Evolutionary conservation across 1,140 invertebrate species (phyloP).

Genomic region (Drosophila bifasciata): DNA sequence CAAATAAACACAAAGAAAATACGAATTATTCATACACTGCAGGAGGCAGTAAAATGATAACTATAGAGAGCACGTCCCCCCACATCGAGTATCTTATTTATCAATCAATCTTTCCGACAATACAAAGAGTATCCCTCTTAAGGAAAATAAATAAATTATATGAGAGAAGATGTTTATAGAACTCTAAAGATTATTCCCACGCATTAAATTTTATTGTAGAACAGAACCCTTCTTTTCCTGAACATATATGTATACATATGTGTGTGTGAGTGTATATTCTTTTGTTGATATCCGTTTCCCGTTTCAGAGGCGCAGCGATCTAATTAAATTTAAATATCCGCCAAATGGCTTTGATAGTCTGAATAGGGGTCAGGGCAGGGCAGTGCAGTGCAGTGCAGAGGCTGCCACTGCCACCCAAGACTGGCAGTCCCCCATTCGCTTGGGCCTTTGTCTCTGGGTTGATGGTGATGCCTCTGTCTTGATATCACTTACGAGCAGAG

Average conservation of each 20-base stretch:
- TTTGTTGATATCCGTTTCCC: constrained; percentile 5
- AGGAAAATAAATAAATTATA: constrained; percentile 25
- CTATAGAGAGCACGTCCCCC: constrained; percentile 21
- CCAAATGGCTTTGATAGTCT: constrained; percentile 52
- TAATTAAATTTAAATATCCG: constrained; percentile 62
- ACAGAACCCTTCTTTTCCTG: neutral
- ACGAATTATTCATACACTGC: neutral
- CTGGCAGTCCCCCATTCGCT: constrained; percentile 13
- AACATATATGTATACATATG: too few relatives aligned
- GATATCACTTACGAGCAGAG: constrained; percentile 39
- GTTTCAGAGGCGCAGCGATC: constrained; percentile 34
- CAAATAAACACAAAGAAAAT: constrained; percentile 46
- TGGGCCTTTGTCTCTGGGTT: constrained; percentile 37
- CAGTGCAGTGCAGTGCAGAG: constrained; percentile 33
- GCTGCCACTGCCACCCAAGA: constrained; percentile 23
- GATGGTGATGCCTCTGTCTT: constrained; percentile 32
- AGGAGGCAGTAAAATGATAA: constrained; percentile 28
- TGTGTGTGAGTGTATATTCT: too few relatives aligned
- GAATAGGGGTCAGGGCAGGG: constrained; percentile 52
- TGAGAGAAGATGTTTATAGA: constrained; percentile 9
- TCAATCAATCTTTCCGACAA: constrained; percentile 9
- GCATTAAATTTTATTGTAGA: too few relatives aligned
- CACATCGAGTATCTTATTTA: constrained; percentile 2
- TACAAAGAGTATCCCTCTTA: constrained; percentile 1
- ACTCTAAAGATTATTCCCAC: constrained; percentile 18